A percentile compares a stretch with the other conserved stretches of the same genome.
These are phyloP conservation scores for Trissolcus basalis DNA, from an alignment of 1,140 invertebrate genomes.

Conservation along the genomic window DNA sequence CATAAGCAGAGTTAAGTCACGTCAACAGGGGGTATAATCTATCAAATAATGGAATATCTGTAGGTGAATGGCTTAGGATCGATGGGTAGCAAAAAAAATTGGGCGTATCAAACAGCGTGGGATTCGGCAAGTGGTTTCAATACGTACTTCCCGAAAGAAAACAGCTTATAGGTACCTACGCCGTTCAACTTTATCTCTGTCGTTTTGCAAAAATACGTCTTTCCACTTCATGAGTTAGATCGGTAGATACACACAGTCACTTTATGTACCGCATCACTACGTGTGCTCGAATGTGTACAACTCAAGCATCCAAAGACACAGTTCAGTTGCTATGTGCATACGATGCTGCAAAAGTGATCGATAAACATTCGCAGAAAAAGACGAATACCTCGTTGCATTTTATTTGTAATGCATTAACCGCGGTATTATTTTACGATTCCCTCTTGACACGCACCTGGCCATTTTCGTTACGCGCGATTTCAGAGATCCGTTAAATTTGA, in stretches of 20 bases:
- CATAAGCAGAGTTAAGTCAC: slow-evolving; percentile 31
- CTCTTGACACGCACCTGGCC: too few relatives aligned
- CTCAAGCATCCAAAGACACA: slow-evolving; percentile 31
- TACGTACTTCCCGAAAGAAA: slow-evolving; percentile 50
- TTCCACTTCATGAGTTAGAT: slow-evolving; percentile 55
- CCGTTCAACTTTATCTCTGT: slow-evolving; percentile 50
- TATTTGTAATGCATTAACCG: slow-evolving; percentile 26
- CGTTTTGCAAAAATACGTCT: slow-evolving; percentile 48
- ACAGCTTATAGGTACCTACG: slow-evolving; percentile 47
- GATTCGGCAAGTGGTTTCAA: slow-evolving; percentile 52
- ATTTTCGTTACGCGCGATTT: too few relatives aligned
- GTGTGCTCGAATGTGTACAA: slow-evolving; percentile 34
- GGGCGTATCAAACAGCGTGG: slow-evolving; percentile 46
- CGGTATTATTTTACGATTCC: slow-evolving; percentile 12
- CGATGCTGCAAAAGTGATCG: slow-evolving; percentile 24
- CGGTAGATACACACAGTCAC: slow-evolving; percentile 40
- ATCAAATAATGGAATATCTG: slow-evolving; percentile 41
- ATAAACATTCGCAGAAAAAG: slow-evolving; percentile 31
- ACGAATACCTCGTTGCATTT: slow-evolving; percentile 21
- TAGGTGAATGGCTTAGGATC: slow-evolving; percentile 39
- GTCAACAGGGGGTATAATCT: slow-evolving; percentile 31
- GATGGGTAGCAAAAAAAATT: slow-evolving; percentile 33
- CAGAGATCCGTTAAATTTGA: too few relatives aligned
- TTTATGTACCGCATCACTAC: slow-evolving; percentile 29
- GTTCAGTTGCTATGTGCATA: slow-evolving; percentile 7